Conservation (phyloP, 2,888 invertebrate species). For the Eupithecia subfuscata region DNA sequence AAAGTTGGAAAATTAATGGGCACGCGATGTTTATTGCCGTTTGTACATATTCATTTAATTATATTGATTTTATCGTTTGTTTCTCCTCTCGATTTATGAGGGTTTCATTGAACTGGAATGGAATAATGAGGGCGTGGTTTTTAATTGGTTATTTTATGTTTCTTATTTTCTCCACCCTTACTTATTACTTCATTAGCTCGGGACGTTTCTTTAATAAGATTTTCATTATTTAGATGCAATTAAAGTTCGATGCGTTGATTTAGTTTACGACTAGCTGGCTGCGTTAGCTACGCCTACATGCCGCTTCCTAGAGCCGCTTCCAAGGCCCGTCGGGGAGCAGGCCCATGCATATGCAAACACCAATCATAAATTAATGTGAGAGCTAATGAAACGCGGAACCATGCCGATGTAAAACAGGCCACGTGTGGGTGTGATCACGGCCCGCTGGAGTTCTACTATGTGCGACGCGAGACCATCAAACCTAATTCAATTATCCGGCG, state of each 20-base stretch:
- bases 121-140: slow-evolving; percentile 21
- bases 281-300: slow-evolving; percentile 42
- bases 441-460: slow-evolving; percentile 26
- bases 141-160: slow-evolving; percentile 15
- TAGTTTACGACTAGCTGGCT: slow-evolving; percentile 11
- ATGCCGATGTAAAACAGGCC: slow-evolving; percentile 51
- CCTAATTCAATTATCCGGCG: slow-evolving; percentile 21
- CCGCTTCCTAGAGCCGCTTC: slow-evolving; percentile 38
- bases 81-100: slow-evolving; percentile 30
- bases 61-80: slow-evolving; percentile 39
- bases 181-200: slow-evolving; percentile 29
- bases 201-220: slow-evolving; percentile 21
- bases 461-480: slow-evolving; percentile 17
- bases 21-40: slow-evolving; percentile 44
- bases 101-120: slow-evolving; percentile 22
- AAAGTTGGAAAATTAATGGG: slow-evolving; percentile 57
- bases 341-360: slow-evolving; percentile 62
- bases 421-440: slow-evolving; percentile 51
- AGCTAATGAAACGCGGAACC: slow-evolving; percentile 71
- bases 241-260: slow-evolving; percentile 26
- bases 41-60: slow-evolving; percentile 43
- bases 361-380: slow-evolving; percentile 64
- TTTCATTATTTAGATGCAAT: slow-evolving; percentile 25
- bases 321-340: slow-evolving; percentile 42
- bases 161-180: slow-evolving; percentile 23